Percentiles rank a stretch among this genome's conserved stretches.
Evolutionary conservation across 2,888 invertebrate genomes (phyloP).

Genomic region (Ctenicera cuprea): DNA sequence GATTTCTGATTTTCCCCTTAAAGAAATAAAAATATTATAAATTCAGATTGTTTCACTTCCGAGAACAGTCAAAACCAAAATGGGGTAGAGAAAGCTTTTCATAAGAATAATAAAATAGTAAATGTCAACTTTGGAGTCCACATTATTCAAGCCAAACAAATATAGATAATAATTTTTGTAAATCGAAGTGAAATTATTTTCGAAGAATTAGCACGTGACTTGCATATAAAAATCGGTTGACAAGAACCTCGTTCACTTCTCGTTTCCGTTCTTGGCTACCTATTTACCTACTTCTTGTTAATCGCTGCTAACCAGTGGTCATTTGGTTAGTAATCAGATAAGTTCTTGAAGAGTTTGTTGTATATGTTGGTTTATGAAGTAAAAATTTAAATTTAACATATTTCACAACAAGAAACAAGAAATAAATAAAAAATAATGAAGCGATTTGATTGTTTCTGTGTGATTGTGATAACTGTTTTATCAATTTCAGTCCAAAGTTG

Average conservation of each 20-base stretch:
- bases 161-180: constrained; percentile 36
- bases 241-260: constrained; percentile 41
- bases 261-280: constrained; percentile 49
- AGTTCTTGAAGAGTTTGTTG: constrained; percentile 27
- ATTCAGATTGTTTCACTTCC: constrained; percentile 7
- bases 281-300: constrained; percentile 52
- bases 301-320: constrained; percentile 33
- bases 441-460: background rate
- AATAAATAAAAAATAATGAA: background rate
- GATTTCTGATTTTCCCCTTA: constrained; percentile 1
- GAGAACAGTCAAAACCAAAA: background rate
- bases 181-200: constrained; percentile 47
- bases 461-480: constrained; percentile 4
- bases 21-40: background rate
- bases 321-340: constrained; percentile 36
- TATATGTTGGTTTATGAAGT: background rate
- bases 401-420: background rate
- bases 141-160: constrained; percentile 9
- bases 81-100: constrained; percentile 27
- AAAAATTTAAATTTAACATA: background rate
- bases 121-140: background rate
- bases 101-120: background rate
- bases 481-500: background rate
- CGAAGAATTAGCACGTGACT: constrained; percentile 45
- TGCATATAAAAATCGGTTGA: constrained; percentile 39